phyloP scores from a whole-genome alignment of 2,797 vertebrate species.

The Graptemys geographica region DNA sequence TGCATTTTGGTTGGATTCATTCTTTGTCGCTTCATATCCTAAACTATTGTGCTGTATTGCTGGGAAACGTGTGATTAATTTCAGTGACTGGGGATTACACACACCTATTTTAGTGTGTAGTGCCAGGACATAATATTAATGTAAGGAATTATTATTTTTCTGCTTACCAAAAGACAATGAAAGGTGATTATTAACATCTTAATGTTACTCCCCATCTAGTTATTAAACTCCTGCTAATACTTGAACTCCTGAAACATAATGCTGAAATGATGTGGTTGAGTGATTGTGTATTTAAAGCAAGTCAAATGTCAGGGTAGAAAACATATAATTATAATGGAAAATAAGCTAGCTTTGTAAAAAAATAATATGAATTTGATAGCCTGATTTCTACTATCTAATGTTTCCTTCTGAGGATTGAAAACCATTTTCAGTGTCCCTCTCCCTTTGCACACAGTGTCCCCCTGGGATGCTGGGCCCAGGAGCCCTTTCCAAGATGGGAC shows the following conservation, averaged over 20 bases:
- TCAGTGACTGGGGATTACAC: not conserved
- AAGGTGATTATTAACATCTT: slow-evolving; percentile 13
- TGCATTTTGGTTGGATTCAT: slow-evolving; percentile 58
- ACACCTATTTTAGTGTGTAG: slow-evolving; percentile 10
- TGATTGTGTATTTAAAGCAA: slow-evolving; percentile 32
- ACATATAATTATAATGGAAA: slow-evolving; percentile 22
- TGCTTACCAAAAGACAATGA: slow-evolving; percentile 58
- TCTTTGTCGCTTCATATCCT: slow-evolving; percentile 61
- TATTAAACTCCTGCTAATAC: slow-evolving; percentile 22
- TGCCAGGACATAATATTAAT: slow-evolving; percentile 13
- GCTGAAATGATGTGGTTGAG: not conserved
- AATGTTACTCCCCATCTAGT: slow-evolving; percentile 1
- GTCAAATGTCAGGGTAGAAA: slow-evolving; percentile 36
- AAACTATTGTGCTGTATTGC: slow-evolving; percentile 56
- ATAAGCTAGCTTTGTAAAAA: slow-evolving; percentile 39
- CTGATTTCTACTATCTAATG: slow-evolving; percentile 10
- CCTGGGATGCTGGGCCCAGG: slow-evolving; percentile 77
- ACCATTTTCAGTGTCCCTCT: slow-evolving; percentile 62
- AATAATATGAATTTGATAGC: not conserved
- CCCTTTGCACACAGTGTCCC: slow-evolving; percentile 50
- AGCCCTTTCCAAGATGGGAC: slow-evolving; percentile 83
- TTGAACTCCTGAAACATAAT: not conserved
- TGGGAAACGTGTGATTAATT: slow-evolving; percentile 60
- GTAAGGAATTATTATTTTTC: slow-evolving; percentile 31
- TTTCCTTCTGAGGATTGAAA: slow-evolving; percentile 47